phyloP scores from a whole-genome alignment of 2,797 vertebrate genomes.

The Borostomias antarcticus region DNA sequence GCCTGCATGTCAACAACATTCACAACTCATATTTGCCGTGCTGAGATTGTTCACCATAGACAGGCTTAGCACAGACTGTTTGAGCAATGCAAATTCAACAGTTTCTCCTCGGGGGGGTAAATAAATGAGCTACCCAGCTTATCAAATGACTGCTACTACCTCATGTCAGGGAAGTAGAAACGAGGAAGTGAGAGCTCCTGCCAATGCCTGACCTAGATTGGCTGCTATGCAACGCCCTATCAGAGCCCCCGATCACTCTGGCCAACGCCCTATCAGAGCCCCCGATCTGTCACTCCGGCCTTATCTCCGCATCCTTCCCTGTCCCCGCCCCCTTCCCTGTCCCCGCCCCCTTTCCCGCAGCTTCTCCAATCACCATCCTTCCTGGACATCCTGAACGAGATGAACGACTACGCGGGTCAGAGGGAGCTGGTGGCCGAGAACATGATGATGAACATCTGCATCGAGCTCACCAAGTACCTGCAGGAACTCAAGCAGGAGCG shows the following conservation, averaged over 20 bases:
- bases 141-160: not conserved
- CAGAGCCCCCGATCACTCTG: constrained; percentile 42
- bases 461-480: constrained; percentile 86
- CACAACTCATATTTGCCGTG: too few relatives aligned
- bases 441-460: constrained; percentile 85
- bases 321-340: constrained; percentile 10
- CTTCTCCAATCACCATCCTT: constrained; percentile 87
- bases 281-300: constrained; percentile 25
- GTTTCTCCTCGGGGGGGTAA: too few relatives aligned
- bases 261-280: constrained; percentile 48
- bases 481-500: constrained; percentile 90
- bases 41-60: too few relatives aligned
- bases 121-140: too few relatives aligned
- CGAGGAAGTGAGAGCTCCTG: constrained; percentile 50
- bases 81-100: constrained; percentile 48
- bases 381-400: constrained; percentile 85
- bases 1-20: too few relatives aligned
- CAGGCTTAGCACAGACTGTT: not conserved
- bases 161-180: constrained; percentile 50
- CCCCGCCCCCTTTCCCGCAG: constrained; percentile 57
- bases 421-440: constrained; percentile 89
- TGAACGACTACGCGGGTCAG: constrained; percentile 90
- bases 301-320: constrained; percentile 52
- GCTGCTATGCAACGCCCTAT: constrained; percentile 46
- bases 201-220: constrained; percentile 30